phyloP scores from a whole-genome alignment of 2,888 invertebrate genomes.

The Xylota sylvarum region DNA sequence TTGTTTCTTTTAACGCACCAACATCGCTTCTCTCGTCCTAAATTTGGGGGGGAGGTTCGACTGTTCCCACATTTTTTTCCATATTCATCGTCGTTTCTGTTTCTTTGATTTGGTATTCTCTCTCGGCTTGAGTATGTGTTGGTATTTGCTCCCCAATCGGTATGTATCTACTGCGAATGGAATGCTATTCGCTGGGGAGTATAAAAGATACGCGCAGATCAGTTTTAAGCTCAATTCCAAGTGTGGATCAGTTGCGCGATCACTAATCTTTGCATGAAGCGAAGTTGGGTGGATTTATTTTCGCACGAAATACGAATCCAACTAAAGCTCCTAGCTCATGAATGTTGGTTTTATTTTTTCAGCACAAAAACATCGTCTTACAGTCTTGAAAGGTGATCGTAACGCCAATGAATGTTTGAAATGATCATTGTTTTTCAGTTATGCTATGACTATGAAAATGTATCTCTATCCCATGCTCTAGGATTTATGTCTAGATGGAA shows the following conservation, averaged over 20 bases:
- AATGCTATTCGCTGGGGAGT: constrained; percentile 56
- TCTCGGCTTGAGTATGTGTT: constrained; percentile 2
- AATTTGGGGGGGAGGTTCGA: constrained; percentile 45
- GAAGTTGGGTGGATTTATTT: constrained; percentile 27
- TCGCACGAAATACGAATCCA: constrained; percentile 57
- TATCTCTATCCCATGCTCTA: constrained; percentile 29
- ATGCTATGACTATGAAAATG: constrained; percentile 59
- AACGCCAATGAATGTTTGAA: constrained; percentile 61
- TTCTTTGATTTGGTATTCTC: constrained; percentile 14
- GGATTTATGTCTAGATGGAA: constrained; percentile 38
- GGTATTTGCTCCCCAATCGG: constrained; percentile 36
- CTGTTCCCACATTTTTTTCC: no score
- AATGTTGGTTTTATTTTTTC: constrained; percentile 20
- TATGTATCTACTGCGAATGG: constrained; percentile 17
- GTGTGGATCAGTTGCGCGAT: constrained; percentile 50
- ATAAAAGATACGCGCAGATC: constrained; percentile 65
- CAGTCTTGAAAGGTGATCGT: constrained; percentile 55
- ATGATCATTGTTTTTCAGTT: constrained; percentile 65
- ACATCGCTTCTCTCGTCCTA: constrained; percentile 58
- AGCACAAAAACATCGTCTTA: constrained; percentile 40
- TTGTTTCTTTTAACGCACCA: constrained; percentile 59
- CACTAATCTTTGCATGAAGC: constrained; percentile 29
- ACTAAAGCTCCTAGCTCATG: constrained; percentile 17
- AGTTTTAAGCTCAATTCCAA: constrained; percentile 57
- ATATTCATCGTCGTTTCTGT: constrained; percentile 21